Evolutionary conservation across 1,140 invertebrate species (phyloP).

Genomic region (Bombus impatiens): DNA sequence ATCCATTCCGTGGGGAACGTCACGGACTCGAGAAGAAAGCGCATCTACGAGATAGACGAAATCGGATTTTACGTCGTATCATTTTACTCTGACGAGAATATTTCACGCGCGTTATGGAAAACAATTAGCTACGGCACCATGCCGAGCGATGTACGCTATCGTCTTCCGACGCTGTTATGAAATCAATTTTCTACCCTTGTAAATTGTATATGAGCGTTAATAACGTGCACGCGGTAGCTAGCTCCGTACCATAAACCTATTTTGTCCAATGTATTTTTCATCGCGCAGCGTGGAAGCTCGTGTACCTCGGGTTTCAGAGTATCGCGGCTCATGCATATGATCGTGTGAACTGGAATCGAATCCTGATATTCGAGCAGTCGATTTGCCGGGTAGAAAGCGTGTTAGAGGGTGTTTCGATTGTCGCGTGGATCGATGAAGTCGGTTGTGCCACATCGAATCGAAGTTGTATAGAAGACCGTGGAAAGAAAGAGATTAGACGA

Average conservation of each 20-base stretch:
- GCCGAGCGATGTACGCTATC: not conserved
- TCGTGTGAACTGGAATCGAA: not conserved
- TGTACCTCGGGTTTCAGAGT: not conserved
- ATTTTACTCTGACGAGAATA: slow-evolving; percentile 36
- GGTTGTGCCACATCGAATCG: not conserved
- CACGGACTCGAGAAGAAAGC: too few relatives aligned
- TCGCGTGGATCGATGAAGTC: not conserved
- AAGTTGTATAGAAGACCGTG: not conserved
- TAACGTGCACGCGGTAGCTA: not conserved
- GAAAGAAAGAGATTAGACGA: slow-evolving; percentile 17
- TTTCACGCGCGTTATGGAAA: slow-evolving; percentile 65
- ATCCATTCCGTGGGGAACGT: not conserved
- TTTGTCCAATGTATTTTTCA: not conserved
- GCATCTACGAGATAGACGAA: not conserved
- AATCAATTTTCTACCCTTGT: slow-evolving; percentile 60
- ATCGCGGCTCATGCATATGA: not conserved
- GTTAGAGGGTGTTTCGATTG: not conserved
- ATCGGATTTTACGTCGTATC: not conserved
- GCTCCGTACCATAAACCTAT: not conserved
- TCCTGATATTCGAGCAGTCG: not conserved
- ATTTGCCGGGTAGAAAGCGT: not conserved
- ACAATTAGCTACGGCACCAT: slow-evolving; percentile 59
- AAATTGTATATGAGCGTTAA: not conserved
- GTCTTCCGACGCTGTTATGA: slow-evolving; percentile 29
- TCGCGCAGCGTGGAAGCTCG: not conserved